Base-by-base conservation (phyloP, 2,113 vertebrate species). In the Morphnarchus princeps region DNA sequence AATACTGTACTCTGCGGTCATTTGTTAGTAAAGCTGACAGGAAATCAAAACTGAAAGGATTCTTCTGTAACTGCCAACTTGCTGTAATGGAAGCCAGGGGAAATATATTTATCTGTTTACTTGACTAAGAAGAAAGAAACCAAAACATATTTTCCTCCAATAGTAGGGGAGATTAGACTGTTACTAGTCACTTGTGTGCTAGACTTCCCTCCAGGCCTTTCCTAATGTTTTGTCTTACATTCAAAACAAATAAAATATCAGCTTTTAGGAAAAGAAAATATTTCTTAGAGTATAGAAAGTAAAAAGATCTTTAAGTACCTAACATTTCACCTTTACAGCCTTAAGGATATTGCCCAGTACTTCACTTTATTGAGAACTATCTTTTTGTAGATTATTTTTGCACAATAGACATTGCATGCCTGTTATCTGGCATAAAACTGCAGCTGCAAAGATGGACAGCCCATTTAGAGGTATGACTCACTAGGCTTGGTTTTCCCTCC, bases 21-120 rank as follows among this genome's bases (percentile, higher is more conserved):
- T 92, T 95, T 92, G 58, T 91, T 91, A 92, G 66, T 50, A 93
- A 96, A 95, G 59, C 77, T 96, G 95, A 95, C 86, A 96, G 97
- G 95, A 97, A 97, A 95, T 95, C 94, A 97, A 95, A 97, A 96
- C 94, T 95, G 96, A 95, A 94, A 93, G 62, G 87, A 95, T 95
- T 95, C 93, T 76, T 96, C 89, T 95, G 62, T 91, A 87, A 82
- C 94, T 90, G 95, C 93, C 92, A 95, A 87, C 83, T 93, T 72
- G 47, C 69, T 89, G 76, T 92, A 96, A 79, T 97, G 87, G 89
- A 96, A 97, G 93, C 92, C 93, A 91, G 87, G 93, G 93, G 84
- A 96, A 97, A 96, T 95, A 84, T 95, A 95, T 94, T 96, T 97
- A 95, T 95, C 92, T 97, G 94, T 95, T 97, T 97, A 97, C 81